Base-by-base conservation (phyloP, 2,888 invertebrate species). In the Drosophila mercatorum region DNA sequence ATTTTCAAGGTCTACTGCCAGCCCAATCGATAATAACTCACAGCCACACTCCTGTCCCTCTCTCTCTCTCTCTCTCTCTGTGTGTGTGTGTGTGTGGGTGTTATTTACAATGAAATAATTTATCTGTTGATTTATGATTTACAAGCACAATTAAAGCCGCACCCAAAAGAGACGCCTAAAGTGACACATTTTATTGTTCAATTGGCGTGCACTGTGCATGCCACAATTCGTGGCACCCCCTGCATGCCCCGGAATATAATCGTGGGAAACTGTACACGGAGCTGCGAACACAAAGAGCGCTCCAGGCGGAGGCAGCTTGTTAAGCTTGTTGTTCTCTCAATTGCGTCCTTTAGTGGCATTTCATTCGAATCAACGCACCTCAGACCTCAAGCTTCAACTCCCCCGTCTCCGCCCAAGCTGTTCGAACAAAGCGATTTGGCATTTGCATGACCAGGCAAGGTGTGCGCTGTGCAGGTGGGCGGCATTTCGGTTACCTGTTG, bases 251-350 rank as follows among this genome's bases (percentile, higher is more conserved):
- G 14, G 28, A 14, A 72, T 63, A 72, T 51, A 61, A 67, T 43
- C 81, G 59, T 64, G 63, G 44, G 68, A 66, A 75, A 56, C 51
- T 57, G 44, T 11, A 12, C 43, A 59, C 36, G 40, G 46, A 53
- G 47, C 43, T 28, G 36, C 38, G 55, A 47, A 65, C 76, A 71
- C 59, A 68, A 67, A 58, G 69, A 67, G 49, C 28, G 56, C 81
- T 65, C 49, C 55, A 41, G 64, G 79, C 65, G 59, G 53, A 62
- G 68, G 69, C 78, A 78, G 82, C 79, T 83, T 84, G 83, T 83
- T 85, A 88, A 88, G 88, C 83, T 89, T 82, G 90, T 83, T 83
- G 72, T 83, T 82, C 88, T 64, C 88, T 68, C 76, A 89, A 89
- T 89, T 83, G 89, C 85, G 75, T 55, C 70, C 64, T 75, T 78